Base-by-base conservation (phyloP, 1,140 invertebrate species). In the Patella vulgata region DNA sequence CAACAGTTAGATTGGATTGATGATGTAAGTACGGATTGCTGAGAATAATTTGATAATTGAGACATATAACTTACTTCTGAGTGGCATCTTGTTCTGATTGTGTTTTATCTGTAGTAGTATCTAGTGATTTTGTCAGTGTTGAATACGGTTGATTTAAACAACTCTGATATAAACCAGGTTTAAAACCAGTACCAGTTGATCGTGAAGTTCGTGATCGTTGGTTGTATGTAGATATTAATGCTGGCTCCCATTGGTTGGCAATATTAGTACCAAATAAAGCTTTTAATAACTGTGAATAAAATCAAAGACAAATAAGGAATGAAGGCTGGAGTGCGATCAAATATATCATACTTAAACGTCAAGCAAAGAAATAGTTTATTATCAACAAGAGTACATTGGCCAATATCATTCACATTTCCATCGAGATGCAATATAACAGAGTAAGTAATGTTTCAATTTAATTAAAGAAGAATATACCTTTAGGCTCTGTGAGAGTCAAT, bases 221-320 rank as follows among this genome's bases (percentile, higher is more conserved):
- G 23, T 63, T 54, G 6, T 57, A 28, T 14, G 61, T 61, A 5
- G 59, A 44, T 39, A 50, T 47, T 44, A 74, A 70, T 51, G 76
- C 65, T 42, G 69, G 63, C 36, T 85, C 84, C 82, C 89, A 90
- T 28, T 91, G 88, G n/a, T 87, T 87, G 12, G 88, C 86, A 65
- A 93, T 86, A 75, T 95, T 94, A 0, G 89, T 91, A 1, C 90
- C 90, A 84, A 94, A 95, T 1, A 95, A 81, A 70, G 91, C 91
- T 82, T 94, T 93, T 9, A 95, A 75, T 1, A 96, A 76, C 85
- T 95, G 75, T 36, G 79, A 77, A 33, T 28, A 57, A 36, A 23
- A 57, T 42, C 21, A 66, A 60, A 27, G 9, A 8, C 0, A n/a
- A 25, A 25, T 17, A 11, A 21, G 6, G n/a, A 21, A 47, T 2